Conservation (phyloP, 53 echinoderm and acorn worm genomes). For the Astropecten irregularis region DNA sequence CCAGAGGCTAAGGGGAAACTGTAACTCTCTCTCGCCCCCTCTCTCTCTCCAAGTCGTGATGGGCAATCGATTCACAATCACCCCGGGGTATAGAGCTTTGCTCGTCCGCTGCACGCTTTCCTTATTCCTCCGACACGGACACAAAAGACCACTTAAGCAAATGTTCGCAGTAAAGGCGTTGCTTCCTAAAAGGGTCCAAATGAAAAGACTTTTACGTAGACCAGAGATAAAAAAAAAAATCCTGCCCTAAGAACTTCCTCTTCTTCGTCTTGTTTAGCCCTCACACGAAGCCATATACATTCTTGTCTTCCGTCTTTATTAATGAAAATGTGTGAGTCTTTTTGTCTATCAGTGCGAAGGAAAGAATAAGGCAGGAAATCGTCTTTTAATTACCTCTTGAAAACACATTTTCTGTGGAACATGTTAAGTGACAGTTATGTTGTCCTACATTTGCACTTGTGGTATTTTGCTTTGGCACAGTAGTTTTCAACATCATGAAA, state of each 20-base stretch:
- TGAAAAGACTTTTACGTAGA: slow-evolving; percentile 16
- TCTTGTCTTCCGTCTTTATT: background rate
- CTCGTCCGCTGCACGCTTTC: background rate
- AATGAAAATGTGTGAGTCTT: background rate
- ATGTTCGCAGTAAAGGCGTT: slow-evolving; percentile 33
- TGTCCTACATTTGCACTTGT: no score
- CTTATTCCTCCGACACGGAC: background rate
- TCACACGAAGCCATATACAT: slow-evolving; percentile 23
- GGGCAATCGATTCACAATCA: no score
- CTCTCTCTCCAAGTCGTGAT: no score
- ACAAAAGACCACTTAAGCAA: slow-evolving; percentile 52
- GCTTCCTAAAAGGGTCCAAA: slow-evolving; percentile 16
- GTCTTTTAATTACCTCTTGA: no score
- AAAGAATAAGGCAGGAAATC: no score
- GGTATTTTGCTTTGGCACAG: no score
- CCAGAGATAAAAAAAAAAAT: background rate
- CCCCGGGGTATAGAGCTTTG: slow-evolving; percentile 11
- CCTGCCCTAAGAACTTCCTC: background rate
- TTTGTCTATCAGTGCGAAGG: no score
- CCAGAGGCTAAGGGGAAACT: background rate
- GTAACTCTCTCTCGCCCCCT: background rate
- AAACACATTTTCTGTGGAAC: no score
- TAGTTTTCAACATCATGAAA: no score
- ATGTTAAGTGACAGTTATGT: no score
- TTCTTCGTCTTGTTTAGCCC: background rate